Conservation (phyloP, 2,888 invertebrate species). For the Tetragonula carbonaria region DNA sequence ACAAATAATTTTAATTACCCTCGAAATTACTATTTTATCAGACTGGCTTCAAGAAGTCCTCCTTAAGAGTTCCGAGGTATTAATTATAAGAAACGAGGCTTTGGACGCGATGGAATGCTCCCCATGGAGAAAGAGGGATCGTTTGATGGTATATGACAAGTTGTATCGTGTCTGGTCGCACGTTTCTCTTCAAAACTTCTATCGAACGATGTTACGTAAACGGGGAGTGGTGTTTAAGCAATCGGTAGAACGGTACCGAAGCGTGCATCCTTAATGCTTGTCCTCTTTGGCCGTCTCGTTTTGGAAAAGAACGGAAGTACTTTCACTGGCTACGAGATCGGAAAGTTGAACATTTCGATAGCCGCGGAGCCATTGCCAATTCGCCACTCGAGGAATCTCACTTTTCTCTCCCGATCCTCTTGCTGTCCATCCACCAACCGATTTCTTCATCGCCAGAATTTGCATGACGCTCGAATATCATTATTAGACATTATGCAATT, state of each 20-base stretch:
- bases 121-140: neutral
- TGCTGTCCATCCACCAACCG: neutral
- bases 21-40: too few relatives aligned
- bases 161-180: conserved; percentile 10
- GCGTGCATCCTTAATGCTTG: conserved; percentile 70
- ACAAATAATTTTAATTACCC: too few relatives aligned
- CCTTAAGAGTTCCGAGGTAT: too few relatives aligned
- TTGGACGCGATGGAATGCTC: neutral
- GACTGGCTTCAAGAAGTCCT: too few relatives aligned
- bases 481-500: neutral
- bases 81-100: neutral
- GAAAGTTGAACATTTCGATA: conserved; percentile 59
- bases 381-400: conserved; percentile 36
- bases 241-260: conserved; percentile 67
- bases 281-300: conserved; percentile 62
- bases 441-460: neutral
- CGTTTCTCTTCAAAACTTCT: conserved; percentile 61
- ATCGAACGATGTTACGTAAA: conserved; percentile 68
- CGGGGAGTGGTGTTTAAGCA: conserved; percentile 70
- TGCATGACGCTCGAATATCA: neutral
- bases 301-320: conserved; percentile 78
- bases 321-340: conserved; percentile 73
- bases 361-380: conserved; percentile 42
- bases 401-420: conserved; percentile 26
- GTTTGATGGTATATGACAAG: neutral